Base-by-base conservation (phyloP, 2,113 vertebrate species). In the Cynocephalus volans region DNA sequence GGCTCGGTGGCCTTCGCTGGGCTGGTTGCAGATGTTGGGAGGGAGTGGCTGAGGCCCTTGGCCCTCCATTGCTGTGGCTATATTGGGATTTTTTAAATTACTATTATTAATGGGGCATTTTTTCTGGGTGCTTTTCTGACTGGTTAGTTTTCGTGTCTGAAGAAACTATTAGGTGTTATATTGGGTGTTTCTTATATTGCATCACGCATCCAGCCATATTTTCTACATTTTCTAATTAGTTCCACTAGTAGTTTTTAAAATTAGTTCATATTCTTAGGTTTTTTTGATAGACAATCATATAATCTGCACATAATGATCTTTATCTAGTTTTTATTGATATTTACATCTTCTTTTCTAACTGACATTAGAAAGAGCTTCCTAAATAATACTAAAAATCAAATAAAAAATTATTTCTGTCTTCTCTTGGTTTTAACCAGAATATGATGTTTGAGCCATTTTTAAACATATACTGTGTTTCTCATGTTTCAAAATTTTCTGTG, bases 311-410 rank as follows among this genome's bases (percentile, higher is more conserved):
- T 67, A 70, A 86, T 54, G 1, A 69, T 36, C 41, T 41, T 70
- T 70, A 67, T 15, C 65, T 67, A 18, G 31, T 18, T 7, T 69
- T 54, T 88, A 45, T 76, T 60, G 13, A 85, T 85, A 41, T 62
- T 58, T 87, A 12, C 24, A n/a, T 69, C 19, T 41, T 76, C 50
- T 77, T 79, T 91, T 31, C 79, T 93, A 41, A 41, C 41, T 41
- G 26, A 62, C 18, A 36, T 70, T 77, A 70, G 12, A 2, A 82
- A 58, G 45, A 67, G 69, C 67, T 75, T 60, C 77, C 26, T 70
- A 89, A 89, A 83, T 83, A 88, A 52, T 77, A n/a, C 77, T 31
- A 67, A 93, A 76, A 89, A 89, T 84, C 0, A 88, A 93, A 50
- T 60, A 50, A 52, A 52, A 64, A 62, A 84, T 77, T 18, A 70